Conservation (phyloP, 2,113 vertebrate genomes). For the Spea multiplicata region DNA sequence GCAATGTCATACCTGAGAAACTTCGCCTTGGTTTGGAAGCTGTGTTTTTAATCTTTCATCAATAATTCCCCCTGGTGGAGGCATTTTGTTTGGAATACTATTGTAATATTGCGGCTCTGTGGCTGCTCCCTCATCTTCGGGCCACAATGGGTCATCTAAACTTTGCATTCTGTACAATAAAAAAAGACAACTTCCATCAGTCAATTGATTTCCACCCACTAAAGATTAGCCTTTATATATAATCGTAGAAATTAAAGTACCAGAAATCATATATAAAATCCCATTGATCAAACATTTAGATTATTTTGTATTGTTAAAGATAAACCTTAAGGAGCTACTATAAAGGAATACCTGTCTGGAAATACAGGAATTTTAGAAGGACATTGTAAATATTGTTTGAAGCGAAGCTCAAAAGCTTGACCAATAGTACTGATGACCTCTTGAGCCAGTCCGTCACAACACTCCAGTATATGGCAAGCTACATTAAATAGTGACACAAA, state of each 20-base stretch:
- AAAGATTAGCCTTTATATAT: not conserved
- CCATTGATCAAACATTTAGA: no score
- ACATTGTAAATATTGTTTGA: constrained; percentile 92
- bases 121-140: constrained; percentile 79
- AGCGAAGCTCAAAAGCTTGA: constrained; percentile 95
- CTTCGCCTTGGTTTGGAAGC: constrained; percentile 60
- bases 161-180: constrained; percentile 79
- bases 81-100: constrained; percentile 87
- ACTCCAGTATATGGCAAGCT: constrained; percentile 98
- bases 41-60: constrained; percentile 78
- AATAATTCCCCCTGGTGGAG: constrained; percentile 80
- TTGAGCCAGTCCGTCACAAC: constrained; percentile 88
- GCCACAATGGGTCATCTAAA: constrained; percentile 85
- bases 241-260: not conserved
- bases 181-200: not conserved
- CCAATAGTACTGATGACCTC: constrained; percentile 94
- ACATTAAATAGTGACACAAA: constrained; percentile 23
- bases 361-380: constrained; percentile 82
- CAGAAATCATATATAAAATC: no score
- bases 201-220: no score
- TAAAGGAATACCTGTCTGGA: constrained; percentile 75
- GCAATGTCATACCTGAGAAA: constrained; percentile 66
- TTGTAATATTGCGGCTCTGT: constrained; percentile 90
- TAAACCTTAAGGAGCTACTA: no score
- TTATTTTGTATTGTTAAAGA: no score